Conservation (phyloP, 2,797 vertebrate species). For the Allobates femoralis region DNA sequence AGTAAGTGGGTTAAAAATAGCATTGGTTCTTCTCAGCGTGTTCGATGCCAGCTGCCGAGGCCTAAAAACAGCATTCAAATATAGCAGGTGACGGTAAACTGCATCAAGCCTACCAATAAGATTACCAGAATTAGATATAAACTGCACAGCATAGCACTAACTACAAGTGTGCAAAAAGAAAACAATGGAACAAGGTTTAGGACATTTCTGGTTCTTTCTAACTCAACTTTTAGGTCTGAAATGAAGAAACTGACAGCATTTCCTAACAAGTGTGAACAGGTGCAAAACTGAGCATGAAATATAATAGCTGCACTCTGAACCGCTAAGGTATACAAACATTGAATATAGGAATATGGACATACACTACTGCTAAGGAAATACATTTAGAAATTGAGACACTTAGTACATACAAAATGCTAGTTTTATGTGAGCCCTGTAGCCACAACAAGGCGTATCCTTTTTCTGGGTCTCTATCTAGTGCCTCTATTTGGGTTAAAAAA, state of each 20-base stretch:
- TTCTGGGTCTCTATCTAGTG: too few species aligned
- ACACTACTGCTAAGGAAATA: too few species aligned
- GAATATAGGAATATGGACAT: too few species aligned
- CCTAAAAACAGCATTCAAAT: neutral
- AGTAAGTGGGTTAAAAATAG: constrained; percentile 18
- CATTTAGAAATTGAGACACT: too few species aligned
- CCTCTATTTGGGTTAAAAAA: too few species aligned
- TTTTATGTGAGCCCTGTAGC: too few species aligned
- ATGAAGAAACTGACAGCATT: neutral
- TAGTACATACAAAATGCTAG: too few species aligned
- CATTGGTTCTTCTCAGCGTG: neutral
- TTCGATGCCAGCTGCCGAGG: neutral
- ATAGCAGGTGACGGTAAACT: neutral
- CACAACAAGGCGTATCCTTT: too few species aligned
- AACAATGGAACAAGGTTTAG: neutral
- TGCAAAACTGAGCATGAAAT: too few species aligned
- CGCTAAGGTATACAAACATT: too few species aligned
- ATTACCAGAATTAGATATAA: neutral
- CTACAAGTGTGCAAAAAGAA: neutral
- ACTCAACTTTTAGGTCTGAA: neutral
- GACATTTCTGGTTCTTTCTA: neutral
- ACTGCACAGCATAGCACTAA: neutral
- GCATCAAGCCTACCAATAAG: neutral
- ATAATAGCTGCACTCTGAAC: too few species aligned
- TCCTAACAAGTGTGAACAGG: too few species aligned